Evolutionary conservation across 2,888 invertebrate genomes (phyloP).

Genomic region (Mamestra brassicae): DNA sequence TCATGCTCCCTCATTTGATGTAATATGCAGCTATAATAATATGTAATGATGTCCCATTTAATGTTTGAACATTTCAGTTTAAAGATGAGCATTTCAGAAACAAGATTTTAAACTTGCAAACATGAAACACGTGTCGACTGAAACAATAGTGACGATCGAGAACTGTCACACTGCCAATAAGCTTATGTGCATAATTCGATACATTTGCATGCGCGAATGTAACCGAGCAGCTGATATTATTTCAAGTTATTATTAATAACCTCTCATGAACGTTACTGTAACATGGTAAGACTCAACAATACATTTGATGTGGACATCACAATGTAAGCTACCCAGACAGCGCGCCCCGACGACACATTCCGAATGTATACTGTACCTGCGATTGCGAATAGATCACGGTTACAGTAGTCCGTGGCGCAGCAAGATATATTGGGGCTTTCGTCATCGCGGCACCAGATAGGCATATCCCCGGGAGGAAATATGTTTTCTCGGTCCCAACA

Average conservation of each 20-base stretch:
- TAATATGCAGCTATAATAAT: conserved; percentile 42
- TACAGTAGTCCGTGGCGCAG: conserved; percentile 94
- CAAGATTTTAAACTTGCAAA: conserved; percentile 44
- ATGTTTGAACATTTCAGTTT: conserved; percentile 36
- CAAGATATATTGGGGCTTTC: conserved; percentile 88
- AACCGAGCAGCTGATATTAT: conserved; percentile 48
- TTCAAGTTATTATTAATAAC: conserved; percentile 59
- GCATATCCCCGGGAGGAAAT: conserved; percentile 91
- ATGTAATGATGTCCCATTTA: conserved; percentile 57
- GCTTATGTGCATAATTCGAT: conserved; percentile 60
- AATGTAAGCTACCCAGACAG: conserved; percentile 82
- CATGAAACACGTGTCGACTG: conserved; percentile 35
- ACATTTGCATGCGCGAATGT: conserved; percentile 74
- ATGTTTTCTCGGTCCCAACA: conserved; percentile 91
- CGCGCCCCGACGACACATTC: conserved; percentile 80
- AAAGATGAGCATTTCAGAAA: conserved; percentile 24
- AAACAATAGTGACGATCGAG: conserved; percentile 50
- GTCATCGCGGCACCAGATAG: conserved; percentile 91
- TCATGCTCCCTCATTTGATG: conserved; percentile 70
- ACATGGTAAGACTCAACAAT: conserved; percentile 69
- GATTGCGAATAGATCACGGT: conserved; percentile 85
- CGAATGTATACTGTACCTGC: conserved; percentile 83
- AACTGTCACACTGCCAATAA: conserved; percentile 37
- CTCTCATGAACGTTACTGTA: conserved; percentile 61
- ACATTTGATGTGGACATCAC: conserved; percentile 84